phyloP scores from a whole-genome alignment of 35 echinoderm and acorn worm species.

The Diadema setosum region DNA sequence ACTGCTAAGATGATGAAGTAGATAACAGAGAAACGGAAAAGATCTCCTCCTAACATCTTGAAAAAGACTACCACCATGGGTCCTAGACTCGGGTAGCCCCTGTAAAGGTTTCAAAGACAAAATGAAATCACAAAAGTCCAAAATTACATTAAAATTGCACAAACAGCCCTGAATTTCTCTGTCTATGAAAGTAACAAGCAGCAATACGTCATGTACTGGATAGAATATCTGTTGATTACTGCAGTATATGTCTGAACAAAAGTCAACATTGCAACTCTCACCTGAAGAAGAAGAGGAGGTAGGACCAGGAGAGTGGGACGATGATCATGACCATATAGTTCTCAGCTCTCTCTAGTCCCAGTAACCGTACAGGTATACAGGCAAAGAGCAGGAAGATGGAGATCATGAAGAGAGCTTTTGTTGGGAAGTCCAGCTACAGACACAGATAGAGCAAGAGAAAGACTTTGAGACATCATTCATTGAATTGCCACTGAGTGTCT shows the following conservation, averaged over 20 bases:
- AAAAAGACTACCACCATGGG: conserved; percentile 78
- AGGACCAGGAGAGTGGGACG: conserved; percentile 78
- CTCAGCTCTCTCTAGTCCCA: conserved; percentile 22
- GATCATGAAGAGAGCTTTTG: conserved; percentile 72
- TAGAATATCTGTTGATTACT: too few relatives aligned
- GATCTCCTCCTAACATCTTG: conserved; percentile 83
- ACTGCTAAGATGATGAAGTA: conserved; percentile 73
- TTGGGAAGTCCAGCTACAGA: conserved; percentile 56
- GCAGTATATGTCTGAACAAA: background rate
- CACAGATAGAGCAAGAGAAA: background rate
- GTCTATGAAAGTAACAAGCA: too few relatives aligned
- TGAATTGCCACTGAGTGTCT: background rate
- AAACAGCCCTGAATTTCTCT: too few relatives aligned
- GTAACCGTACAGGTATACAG: conserved; percentile 54
- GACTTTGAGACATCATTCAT: background rate
- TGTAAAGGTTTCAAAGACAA: background rate
- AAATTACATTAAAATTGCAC: too few relatives aligned
- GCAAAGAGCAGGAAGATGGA: conserved; percentile 45
- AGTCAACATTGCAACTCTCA: background rate
- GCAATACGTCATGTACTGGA: too few relatives aligned
- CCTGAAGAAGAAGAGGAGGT: conserved; percentile 93
- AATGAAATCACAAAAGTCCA: background rate
- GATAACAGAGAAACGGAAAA: conserved; percentile 75
- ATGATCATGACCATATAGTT: conserved; percentile 44
- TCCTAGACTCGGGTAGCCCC: conserved; percentile 72